A percentile compares a stretch with the other conserved stretches of the same genome.
phyloP scores from a whole-genome alignment of 2,888 invertebrate species.

The Stenodera caucasica region DNA sequence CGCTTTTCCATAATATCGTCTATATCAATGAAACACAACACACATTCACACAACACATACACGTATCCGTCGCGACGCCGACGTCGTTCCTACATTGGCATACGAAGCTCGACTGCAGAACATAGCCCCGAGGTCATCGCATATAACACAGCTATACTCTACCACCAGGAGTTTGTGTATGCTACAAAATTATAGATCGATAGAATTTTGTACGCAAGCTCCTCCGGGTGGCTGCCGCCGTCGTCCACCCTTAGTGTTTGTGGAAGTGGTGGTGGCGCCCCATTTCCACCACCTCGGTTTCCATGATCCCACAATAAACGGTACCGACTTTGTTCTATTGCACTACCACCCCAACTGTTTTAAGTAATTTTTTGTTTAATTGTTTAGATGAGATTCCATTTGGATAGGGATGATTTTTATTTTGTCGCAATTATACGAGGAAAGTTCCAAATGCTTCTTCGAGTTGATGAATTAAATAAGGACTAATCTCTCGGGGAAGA shows the following conservation, averaged over 20 bases:
- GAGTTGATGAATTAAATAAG: too few species aligned
- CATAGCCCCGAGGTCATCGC: slow-evolving; percentile 54
- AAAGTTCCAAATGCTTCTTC: too few species aligned
- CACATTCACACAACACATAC: slow-evolving; percentile 12
- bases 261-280: background rate
- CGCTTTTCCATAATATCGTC: too few species aligned
- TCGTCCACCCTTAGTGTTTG: background rate
- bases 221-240: slow-evolving; percentile 31
- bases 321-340: background rate
- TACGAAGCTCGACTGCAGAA: slow-evolving; percentile 52
- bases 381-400: too few species aligned
- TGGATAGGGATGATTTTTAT: too few species aligned
- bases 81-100: slow-evolving; percentile 29
- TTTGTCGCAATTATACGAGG: too few species aligned
- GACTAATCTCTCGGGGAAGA: too few species aligned
- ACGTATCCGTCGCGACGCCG: slow-evolving; percentile 18
- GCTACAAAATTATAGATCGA: slow-evolving; percentile 45
- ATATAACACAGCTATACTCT: slow-evolving; percentile 46
- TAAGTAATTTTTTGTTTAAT: too few species aligned
- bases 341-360: background rate
- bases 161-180: slow-evolving; percentile 59
- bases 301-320: background rate
- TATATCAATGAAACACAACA: background rate
- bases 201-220: slow-evolving; percentile 37
- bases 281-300: background rate